These are phyloP conservation scores for Pluvialis apricaria DNA, from an alignment of 2,113 vertebrate species.

Conservation along the genomic window DNA sequence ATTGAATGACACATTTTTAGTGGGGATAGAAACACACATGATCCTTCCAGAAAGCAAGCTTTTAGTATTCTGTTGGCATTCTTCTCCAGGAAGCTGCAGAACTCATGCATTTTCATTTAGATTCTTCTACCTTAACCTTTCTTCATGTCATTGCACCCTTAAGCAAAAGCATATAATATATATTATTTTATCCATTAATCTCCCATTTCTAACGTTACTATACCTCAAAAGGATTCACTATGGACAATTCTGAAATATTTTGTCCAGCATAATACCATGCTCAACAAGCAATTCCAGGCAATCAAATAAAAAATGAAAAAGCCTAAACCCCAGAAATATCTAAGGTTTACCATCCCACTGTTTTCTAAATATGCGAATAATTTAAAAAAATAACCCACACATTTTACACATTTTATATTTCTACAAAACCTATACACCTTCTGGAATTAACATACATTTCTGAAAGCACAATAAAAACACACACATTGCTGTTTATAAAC, in stretches of 20 bases:
- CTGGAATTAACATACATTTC: background rate
- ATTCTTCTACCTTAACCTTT: slow-evolving; percentile 35
- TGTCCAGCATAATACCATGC: background rate
- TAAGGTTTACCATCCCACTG: background rate
- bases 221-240: background rate
- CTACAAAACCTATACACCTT: background rate
- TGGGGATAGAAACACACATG: background rate
- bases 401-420: background rate
- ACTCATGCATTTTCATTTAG: slow-evolving; percentile 43
- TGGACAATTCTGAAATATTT: background rate
- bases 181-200: slow-evolving; percentile 30
- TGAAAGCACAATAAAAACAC: background rate
- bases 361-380: background rate
- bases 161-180: background rate
- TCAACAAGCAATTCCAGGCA: background rate
- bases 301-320: background rate
- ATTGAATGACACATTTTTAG: background rate
- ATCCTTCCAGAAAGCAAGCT: background rate
- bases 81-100: background rate
- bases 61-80: slow-evolving; percentile 9
- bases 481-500: background rate
- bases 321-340: background rate
- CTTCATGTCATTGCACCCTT: background rate
- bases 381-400: too few species aligned
- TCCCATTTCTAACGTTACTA: background rate